Percentiles rank a stretch among this genome's conserved stretches.
Conservation (phyloP, 2,113 vertebrate genomes). For the Bothrops jararaca region DNA sequence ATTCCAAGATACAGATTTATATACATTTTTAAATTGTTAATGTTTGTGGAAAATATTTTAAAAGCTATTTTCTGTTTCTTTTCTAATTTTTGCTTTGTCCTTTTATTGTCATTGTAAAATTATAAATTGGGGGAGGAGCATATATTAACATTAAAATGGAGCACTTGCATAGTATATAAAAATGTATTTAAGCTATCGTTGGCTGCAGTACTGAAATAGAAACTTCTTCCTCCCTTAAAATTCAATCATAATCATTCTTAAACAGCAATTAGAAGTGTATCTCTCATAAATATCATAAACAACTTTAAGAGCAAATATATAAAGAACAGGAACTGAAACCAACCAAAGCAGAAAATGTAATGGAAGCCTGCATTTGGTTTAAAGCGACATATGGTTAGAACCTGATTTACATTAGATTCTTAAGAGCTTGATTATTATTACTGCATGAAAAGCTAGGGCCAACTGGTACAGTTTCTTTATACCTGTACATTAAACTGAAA, state of each 20-base stretch:
- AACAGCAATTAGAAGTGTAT: constrained; percentile 48
- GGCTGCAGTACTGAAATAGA: background rate
- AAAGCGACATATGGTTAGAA: constrained; percentile 51
- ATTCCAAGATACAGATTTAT: too few species aligned
- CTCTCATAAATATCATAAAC: constrained; percentile 58
- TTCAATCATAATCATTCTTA: constrained; percentile 46
- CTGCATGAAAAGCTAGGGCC: constrained; percentile 36
- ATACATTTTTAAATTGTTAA: too few species aligned
- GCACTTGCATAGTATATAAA: constrained; percentile 10
- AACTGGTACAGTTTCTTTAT: constrained; percentile 41
- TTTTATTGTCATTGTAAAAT: too few species aligned
- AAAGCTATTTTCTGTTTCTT: too few species aligned
- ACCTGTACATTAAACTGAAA: constrained; percentile 27
- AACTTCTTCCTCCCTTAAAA: constrained; percentile 39
- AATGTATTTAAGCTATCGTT: constrained; percentile 35
- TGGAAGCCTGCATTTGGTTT: constrained; percentile 33
- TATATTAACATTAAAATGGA: constrained; percentile 17
- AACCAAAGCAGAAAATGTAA: constrained; percentile 47
- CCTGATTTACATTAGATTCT: constrained; percentile 23
- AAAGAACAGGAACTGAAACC: constrained; percentile 64
- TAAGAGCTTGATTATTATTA: constrained; percentile 5
- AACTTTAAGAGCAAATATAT: constrained; percentile 53
- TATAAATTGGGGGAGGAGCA: too few species aligned
- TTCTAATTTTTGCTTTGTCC: too few species aligned
- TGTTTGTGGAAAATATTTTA: too few species aligned